These are phyloP conservation scores for Stenurella melanura DNA, from an alignment of 2,888 invertebrate genomes.

Conservation along the genomic window DNA sequence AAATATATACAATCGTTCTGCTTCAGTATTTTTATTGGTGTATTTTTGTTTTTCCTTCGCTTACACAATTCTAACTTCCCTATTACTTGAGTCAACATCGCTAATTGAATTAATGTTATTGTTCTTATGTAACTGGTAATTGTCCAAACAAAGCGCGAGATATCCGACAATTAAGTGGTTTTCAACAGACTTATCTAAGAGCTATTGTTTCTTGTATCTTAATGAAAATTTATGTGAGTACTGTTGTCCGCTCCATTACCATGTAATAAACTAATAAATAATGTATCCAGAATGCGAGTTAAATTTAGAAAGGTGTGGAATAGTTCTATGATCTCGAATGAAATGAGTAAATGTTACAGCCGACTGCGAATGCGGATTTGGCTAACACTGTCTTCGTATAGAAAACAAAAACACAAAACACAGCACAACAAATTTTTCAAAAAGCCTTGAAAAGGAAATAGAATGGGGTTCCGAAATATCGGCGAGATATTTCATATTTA, in stretches of 20 bases:
- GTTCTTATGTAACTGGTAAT: slow-evolving; percentile 18
- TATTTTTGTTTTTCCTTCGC: not conserved
- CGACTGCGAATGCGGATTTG: too few species aligned
- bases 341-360: not conserved
- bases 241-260: not conserved
- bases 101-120: slow-evolving; percentile 25
- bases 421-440: too few species aligned
- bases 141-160: slow-evolving; percentile 30
- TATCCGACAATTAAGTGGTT: not conserved
- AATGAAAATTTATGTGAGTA: slow-evolving; percentile 4
- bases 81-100: not conserved
- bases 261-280: not conserved
- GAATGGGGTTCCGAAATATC: too few species aligned
- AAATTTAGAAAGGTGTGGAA: not conserved
- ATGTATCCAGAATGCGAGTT: not conserved
- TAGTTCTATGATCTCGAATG: not conserved
- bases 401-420: too few species aligned
- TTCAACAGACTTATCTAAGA: slow-evolving; percentile 2
- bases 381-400: too few species aligned
- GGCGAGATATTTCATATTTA: too few species aligned
- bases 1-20: not conserved
- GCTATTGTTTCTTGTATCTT: slow-evolving; percentile 8
- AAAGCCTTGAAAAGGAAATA: too few species aligned
- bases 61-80: not conserved
- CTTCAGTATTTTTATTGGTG: slow-evolving; percentile 11